A percentile compares a stretch with the other conserved stretches of the same genome.
Evolutionary conservation across 2,888 invertebrate genomes (phyloP).

Genomic region (Tipula unca): DNA sequence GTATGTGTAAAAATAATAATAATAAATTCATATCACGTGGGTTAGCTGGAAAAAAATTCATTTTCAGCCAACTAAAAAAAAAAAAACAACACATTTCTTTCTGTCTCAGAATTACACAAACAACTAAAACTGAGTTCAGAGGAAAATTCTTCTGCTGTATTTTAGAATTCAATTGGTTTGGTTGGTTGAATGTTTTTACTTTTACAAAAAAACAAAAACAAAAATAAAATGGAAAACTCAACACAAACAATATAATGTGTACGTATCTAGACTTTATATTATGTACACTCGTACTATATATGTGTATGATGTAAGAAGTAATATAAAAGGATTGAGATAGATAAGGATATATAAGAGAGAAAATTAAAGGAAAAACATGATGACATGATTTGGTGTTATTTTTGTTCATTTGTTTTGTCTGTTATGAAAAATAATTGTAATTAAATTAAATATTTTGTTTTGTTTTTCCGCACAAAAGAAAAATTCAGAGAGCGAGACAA

Average conservation of each 20-base stretch:
- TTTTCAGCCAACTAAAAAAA: neutral
- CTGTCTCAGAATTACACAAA: neutral
- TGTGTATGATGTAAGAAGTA: neutral
- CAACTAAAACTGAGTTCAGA: neutral
- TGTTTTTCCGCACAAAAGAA: neutral
- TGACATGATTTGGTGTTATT: neutral
- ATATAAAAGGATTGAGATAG: neutral
- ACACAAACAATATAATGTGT: neutral
- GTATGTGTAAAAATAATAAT: neutral
- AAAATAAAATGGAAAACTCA: neutral
- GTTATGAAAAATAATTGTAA: neutral
- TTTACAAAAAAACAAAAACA: neutral
- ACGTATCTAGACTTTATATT: neutral
- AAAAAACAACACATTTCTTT: no score
- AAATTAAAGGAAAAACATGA: neutral
- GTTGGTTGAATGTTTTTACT: neutral
- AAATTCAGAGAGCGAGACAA: neutral
- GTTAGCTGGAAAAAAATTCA: neutral
- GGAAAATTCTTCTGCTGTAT: neutral
- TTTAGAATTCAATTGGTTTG: neutral
- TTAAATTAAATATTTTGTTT: neutral
- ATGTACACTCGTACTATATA: no score
- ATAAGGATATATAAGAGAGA: neutral
- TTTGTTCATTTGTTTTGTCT: neutral
- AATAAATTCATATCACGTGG: conserved; percentile 14